Conservation (phyloP, 2,888 invertebrate species). For the Hirtodrosophila cameraria region DNA sequence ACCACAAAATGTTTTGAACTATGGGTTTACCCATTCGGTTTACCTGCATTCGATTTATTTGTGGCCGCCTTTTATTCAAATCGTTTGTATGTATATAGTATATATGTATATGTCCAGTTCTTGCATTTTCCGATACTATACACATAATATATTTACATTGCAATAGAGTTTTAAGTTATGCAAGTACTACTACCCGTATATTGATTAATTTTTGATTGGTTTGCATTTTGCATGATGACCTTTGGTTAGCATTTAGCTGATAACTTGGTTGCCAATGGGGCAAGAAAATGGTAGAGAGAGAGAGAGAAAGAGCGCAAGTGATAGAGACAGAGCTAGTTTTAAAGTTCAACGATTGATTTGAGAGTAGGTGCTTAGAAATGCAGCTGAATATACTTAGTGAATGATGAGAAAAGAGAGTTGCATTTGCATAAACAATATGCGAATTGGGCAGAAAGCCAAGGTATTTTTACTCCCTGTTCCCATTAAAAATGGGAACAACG, state of each 20-base stretch:
- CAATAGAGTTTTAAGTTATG: constrained; percentile 37
- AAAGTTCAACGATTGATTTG: too few relatives aligned
- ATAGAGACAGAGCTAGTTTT: too few relatives aligned
- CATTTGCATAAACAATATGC: too few relatives aligned
- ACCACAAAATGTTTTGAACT: constrained; percentile 76
- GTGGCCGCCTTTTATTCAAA: constrained; percentile 70
- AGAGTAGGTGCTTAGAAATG: too few relatives aligned
- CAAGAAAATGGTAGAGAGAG: not conserved
- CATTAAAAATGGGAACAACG: too few relatives aligned
- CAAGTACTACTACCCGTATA: constrained; percentile 32
- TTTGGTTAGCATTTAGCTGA: constrained; percentile 56
- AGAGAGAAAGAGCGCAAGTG: too few relatives aligned
- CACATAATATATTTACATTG: constrained; percentile 42
- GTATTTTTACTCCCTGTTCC: too few relatives aligned
- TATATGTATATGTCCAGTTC: constrained; percentile 12
- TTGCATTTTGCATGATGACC: constrained; percentile 47
- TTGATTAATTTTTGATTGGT: constrained; percentile 73
- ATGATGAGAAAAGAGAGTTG: too few relatives aligned
- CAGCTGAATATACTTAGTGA: too few relatives aligned
- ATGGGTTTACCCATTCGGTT: constrained; percentile 56
- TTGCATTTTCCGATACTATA: not conserved
- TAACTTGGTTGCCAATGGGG: constrained; percentile 43
- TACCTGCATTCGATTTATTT: constrained; percentile 68
- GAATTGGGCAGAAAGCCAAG: too few relatives aligned
- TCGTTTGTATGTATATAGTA: too few relatives aligned